Base-by-base conservation (phyloP, 2,888 invertebrate species). In the Amorpha juglandis region DNA sequence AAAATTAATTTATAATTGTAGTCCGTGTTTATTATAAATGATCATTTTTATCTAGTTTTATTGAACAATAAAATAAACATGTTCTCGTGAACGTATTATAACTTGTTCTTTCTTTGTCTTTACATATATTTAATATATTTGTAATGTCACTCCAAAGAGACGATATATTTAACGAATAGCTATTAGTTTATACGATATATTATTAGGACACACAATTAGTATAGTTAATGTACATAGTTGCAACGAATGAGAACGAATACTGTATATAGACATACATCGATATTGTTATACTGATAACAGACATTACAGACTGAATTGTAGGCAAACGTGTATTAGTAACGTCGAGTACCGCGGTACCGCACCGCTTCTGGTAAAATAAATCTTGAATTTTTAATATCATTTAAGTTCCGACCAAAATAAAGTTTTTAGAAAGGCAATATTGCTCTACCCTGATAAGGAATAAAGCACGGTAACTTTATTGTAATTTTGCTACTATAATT, bases 201-300 rank as follows among this genome's bases (percentile, higher is more conserved):
- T 9, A 58, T 42, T 42, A 58, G 58, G 38, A 19, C 42, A 58
- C 42, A 58, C 35, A 16, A 38, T 38, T 19, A 50, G 14, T 53
- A 55, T 38, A 55, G 55, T 55, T 42, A 19, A 58, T 19, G 42
- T 58, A 58, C 19, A 58, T 19, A 58, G 58, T 58, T 58, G 58
- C 42, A 19, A 58, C n/a, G 38, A 42, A 58, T 12, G 19, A 58
- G 19, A 42, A 55, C 35, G 35, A 55, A 58, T 38, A 42, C 16
- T 38, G 55, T 33, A 27, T 58, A 55, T 38, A 58, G 19, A 38
- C 42, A 42, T 58, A 19, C 55, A 16, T 55, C 38, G 7, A 38
- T 55, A 6, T 11, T 35, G 38, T 38, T 33, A 55, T 6, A 55
- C n/a, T 35, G 6, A 38, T 38, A 19, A 16, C 38, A 38, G n/a